These are phyloP conservation scores for Tretioscincus oriximinensis DNA, from an alignment of 2,113 vertebrate species.

Conservation along the genomic window DNA sequence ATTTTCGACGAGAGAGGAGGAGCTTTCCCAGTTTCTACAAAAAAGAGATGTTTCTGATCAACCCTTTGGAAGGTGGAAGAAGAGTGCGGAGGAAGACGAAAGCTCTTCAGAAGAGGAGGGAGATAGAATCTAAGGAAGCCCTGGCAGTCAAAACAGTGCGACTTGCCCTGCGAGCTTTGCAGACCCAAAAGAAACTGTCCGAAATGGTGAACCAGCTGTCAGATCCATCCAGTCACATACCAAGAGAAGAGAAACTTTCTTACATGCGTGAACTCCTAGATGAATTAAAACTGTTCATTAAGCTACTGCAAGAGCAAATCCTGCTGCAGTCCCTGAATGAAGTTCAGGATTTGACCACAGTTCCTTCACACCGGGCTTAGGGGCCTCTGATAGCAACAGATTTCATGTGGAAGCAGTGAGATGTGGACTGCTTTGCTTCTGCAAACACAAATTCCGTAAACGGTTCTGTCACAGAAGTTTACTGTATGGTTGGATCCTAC, in stretches of 20 bases:
- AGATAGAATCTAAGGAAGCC: neutral
- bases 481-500: neutral
- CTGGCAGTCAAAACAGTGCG: neutral
- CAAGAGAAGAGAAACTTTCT: neutral
- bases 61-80: neutral
- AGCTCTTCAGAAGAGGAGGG: neutral
- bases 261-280: neutral
- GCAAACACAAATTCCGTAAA: constrained; percentile 1
- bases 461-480: neutral
- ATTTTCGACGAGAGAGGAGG: neutral
- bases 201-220: neutral
- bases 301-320: neutral
- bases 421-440: neutral
- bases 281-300: neutral
- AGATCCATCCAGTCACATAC: neutral
- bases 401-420: neutral
- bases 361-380: neutral
- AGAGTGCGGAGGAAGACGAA: neutral
- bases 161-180: neutral
- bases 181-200: neutral
- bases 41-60: neutral
- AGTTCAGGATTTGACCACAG: neutral
- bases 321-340: neutral
- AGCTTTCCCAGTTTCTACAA: neutral
- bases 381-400: neutral